phyloP scores from a whole-genome alignment of 2,888 invertebrate genomes.

The Aradus depressus region DNA sequence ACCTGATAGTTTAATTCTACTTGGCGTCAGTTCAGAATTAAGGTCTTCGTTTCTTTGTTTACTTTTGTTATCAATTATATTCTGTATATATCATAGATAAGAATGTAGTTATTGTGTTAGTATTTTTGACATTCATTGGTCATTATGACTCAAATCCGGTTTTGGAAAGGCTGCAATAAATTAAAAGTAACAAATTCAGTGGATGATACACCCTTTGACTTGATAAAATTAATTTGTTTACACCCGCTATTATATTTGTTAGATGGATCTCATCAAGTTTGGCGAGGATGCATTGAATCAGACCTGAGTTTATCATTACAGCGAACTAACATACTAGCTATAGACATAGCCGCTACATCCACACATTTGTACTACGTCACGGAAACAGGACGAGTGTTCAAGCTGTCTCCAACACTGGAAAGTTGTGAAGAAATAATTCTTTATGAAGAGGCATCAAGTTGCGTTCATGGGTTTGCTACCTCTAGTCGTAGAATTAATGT shows the following conservation, averaged over 20 bases:
- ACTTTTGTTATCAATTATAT: too few relatives aligned
- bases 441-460: conserved; percentile 52
- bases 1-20: too few relatives aligned
- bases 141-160: conserved; percentile 20
- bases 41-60: too few relatives aligned
- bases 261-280: conserved; percentile 17
- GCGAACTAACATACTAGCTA: conserved; percentile 44
- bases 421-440: conserved; percentile 49
- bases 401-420: conserved; percentile 44
- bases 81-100: too few relatives aligned
- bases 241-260: conserved; percentile 14
- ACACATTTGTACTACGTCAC: conserved; percentile 50
- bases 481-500: conserved; percentile 51
- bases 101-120: conserved; percentile 10
- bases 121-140: not conserved
- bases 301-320: conserved; percentile 32
- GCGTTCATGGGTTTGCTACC: conserved; percentile 53
- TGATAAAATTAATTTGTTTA: conserved; percentile 13
- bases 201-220: conserved; percentile 11
- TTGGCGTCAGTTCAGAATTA: too few relatives aligned
- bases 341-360: conserved; percentile 52
- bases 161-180: conserved; percentile 18
- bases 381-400: conserved; percentile 49
- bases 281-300: conserved; percentile 19
- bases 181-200: conserved; percentile 11